Evolutionary conservation across 2,113 vertebrate species (phyloP).

Genomic region (Panthera tigris): DNA sequence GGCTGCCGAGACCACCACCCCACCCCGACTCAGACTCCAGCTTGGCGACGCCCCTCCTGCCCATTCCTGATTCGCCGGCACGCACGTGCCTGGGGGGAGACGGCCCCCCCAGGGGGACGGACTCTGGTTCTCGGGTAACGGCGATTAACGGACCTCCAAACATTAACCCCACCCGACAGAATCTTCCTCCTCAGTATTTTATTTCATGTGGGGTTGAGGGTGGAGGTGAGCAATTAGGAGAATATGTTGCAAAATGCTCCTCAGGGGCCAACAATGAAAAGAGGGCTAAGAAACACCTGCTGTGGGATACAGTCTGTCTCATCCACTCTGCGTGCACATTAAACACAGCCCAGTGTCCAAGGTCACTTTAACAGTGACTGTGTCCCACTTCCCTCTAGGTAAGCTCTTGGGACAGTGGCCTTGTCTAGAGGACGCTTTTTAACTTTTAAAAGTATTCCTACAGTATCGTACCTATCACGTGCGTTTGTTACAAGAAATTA

Average conservation of each 20-base stretch:
- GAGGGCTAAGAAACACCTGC: not conserved
- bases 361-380: not conserved
- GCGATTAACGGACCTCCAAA: not conserved
- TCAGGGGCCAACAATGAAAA: not conserved
- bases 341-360: not conserved
- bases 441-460: not conserved
- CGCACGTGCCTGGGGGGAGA: not conserved
- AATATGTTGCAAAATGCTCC: not conserved
- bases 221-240: not conserved
- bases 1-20: not conserved
- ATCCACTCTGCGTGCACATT: fast-evolving
- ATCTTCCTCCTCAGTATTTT: not conserved
- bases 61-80: not conserved
- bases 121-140: not conserved
- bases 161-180: not conserved
- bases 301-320: too few species aligned
- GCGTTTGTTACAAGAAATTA: not conserved
- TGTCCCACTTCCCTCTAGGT: not conserved
- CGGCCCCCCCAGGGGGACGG: not conserved
- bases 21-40: not conserved
- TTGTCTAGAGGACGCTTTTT: not conserved
- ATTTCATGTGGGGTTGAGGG: not conserved
- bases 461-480: not conserved
- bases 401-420: not conserved
- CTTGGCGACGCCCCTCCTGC: not conserved